phyloP scores from a whole-genome alignment of 2,113 vertebrate genomes.

The Anser brachyrhynchus region DNA sequence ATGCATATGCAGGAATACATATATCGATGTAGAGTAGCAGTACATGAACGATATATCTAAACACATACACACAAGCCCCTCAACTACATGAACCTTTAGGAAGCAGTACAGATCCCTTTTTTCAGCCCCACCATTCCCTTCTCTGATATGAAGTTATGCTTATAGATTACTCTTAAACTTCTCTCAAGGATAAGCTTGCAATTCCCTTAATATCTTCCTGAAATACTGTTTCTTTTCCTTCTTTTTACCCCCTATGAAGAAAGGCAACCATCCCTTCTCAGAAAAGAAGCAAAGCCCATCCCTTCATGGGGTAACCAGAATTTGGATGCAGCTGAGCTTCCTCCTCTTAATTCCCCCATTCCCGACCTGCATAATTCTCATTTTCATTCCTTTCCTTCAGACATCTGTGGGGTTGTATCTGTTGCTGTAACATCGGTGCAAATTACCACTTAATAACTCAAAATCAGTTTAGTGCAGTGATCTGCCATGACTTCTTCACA shows the following conservation, averaged over 20 bases:
- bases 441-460: constrained; percentile 15
- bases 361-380: not conserved
- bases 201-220: not conserved
- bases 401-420: not conserved
- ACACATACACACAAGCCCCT: not conserved
- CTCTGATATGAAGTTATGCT: not conserved
- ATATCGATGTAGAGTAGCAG: not conserved
- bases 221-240: not conserved
- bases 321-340: not conserved
- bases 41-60: not conserved
- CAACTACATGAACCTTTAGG: not conserved
- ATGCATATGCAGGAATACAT: not conserved
- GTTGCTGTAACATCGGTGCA: not conserved
- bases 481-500: not conserved
- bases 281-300: not conserved
- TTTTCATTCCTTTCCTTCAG: constrained; percentile 6
- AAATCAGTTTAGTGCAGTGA: not conserved
- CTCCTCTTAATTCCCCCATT: not conserved
- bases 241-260: not conserved
- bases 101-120: not conserved
- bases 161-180: not conserved
- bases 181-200: not conserved
- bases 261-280: not conserved
- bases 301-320: not conserved
- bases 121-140: not conserved